These are phyloP conservation scores for Alauda arvensis DNA, from an alignment of 2,797 vertebrate genomes.

Conservation along the genomic window DNA sequence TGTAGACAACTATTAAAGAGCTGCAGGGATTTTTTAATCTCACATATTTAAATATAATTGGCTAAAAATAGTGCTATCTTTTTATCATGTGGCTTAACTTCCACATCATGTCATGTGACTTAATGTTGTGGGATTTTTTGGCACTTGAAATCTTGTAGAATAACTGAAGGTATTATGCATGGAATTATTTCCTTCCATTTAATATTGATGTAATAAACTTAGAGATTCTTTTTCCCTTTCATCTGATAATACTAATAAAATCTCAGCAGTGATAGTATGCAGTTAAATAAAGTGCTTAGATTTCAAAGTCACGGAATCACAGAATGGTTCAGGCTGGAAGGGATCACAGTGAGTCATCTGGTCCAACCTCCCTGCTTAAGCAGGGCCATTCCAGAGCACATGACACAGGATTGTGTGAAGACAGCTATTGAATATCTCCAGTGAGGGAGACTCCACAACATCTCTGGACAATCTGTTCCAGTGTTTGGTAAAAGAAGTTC, in stretches of 20 bases:
- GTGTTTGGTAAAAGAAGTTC: not conserved
- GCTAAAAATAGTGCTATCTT: not conserved
- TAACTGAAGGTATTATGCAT: not conserved
- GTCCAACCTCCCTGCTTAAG: not conserved
- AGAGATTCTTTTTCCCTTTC: not conserved
- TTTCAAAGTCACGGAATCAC: not conserved
- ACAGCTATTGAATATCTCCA: not conserved
- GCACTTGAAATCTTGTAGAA: not conserved
- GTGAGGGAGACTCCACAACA: not conserved
- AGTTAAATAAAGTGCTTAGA: not conserved
- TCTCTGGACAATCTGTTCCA: not conserved
- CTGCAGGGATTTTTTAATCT: not conserved
- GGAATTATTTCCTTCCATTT: not conserved
- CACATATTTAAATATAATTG: not conserved
- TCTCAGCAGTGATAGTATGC: not conserved
- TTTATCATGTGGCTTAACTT: not conserved
- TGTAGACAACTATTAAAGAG: not conserved
- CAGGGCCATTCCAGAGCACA: not conserved
- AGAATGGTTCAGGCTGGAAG: not conserved
- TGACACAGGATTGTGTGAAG: not conserved
- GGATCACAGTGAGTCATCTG: not conserved
- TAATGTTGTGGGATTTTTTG: not conserved
- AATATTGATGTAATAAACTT: not conserved
- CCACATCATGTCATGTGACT: not conserved
- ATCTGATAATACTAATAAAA: not conserved